Percentiles rank a stretch among this genome's conserved stretches.
These are phyloP conservation scores for Shinisaurus crocodilurus DNA, from an alignment of 2,113 vertebrate genomes.

Conservation along the genomic window DNA sequence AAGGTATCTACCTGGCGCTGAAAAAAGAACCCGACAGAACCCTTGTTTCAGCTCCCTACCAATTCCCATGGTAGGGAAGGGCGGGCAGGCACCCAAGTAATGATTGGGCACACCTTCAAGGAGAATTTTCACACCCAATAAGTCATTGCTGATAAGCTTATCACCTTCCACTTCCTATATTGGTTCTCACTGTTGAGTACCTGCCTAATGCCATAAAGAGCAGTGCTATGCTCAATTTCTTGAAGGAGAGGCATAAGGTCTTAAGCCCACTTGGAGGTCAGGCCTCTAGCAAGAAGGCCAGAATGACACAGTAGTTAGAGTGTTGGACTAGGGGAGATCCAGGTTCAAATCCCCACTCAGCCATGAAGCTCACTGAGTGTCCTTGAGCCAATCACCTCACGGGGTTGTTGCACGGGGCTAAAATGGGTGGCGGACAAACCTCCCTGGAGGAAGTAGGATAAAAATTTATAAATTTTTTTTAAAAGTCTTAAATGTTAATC, in stretches of 20 bases:
- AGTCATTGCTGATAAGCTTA: slow-evolving; percentile 15
- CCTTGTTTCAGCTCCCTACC: background rate
- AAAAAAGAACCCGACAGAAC: no score
- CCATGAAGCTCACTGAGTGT: background rate
- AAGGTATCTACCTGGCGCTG: background rate
- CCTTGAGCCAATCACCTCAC: background rate
- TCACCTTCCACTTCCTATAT: background rate
- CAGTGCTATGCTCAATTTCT: background rate
- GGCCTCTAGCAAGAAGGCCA: background rate
- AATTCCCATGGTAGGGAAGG: background rate
- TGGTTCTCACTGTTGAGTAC: background rate
- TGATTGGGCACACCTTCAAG: background rate
- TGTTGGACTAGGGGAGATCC: background rate
- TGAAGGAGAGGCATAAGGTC: background rate
- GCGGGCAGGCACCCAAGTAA: background rate
- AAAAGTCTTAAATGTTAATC: background rate
- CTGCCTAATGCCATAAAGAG: background rate
- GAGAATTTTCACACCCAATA: background rate
- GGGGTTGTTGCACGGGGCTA: background rate
- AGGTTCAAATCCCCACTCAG: no score
- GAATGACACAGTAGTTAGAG: background rate
- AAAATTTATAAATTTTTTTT: background rate
- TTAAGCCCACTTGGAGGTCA: background rate
- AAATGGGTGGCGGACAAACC: background rate
- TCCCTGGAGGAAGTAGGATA: background rate